Percentiles rank a stretch among this genome's conserved stretches.
These are phyloP conservation scores for Apteryx mantelli DNA, from an alignment of 2,113 vertebrate genomes.

Conservation along the genomic window DNA sequence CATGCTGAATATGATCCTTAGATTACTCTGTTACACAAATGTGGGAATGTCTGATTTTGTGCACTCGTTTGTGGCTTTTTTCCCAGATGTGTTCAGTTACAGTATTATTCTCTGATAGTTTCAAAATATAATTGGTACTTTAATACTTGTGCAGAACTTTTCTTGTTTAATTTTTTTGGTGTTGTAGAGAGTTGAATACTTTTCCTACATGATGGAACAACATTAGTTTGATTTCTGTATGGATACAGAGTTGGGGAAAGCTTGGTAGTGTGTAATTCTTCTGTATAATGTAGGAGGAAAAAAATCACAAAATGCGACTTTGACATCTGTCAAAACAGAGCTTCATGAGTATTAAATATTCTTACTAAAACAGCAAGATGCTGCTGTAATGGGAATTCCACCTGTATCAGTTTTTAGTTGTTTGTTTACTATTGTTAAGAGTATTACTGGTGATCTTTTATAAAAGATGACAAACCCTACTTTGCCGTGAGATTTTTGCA, in stretches of 20 bases:
- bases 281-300: neutral
- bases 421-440: neutral
- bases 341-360: neutral
- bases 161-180: neutral
- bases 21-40: neutral
- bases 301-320: neutral
- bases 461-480: no score
- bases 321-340: neutral
- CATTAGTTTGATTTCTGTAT: neutral
- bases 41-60: neutral
- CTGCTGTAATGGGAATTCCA: neutral
- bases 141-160: neutral
- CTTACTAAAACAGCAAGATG: neutral
- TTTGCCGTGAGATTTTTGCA: neutral
- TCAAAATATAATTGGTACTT: neutral
- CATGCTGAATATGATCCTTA: neutral
- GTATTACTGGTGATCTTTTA: neutral
- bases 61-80: neutral
- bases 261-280: neutral
- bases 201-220: neutral
- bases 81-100: neutral
- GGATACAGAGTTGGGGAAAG: neutral
- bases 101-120: neutral
- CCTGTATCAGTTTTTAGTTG: rapidly evolving
- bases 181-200: neutral